phyloP scores from a whole-genome alignment of 2,797 vertebrate species.

The Hoplostethus mediterraneus region DNA sequence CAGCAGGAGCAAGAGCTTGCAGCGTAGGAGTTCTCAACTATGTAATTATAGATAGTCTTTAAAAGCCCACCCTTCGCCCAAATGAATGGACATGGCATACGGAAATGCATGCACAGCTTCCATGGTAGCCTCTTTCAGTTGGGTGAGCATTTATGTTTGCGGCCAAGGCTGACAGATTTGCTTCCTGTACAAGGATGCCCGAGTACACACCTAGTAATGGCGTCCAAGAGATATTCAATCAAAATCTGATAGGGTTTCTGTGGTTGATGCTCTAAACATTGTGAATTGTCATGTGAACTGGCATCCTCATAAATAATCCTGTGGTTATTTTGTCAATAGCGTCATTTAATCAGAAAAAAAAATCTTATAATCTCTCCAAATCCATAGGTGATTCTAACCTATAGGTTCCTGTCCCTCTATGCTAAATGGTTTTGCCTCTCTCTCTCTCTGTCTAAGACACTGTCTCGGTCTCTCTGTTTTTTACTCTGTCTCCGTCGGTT shows the following conservation, averaged over 20 bases:
- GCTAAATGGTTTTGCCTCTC: background rate
- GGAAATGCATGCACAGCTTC: slow-evolving; percentile 47
- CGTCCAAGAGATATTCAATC: slow-evolving; percentile 20
- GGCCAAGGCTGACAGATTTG: slow-evolving; percentile 35
- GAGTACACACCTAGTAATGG: slow-evolving; percentile 61
- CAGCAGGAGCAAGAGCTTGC: background rate
- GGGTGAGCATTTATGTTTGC: slow-evolving; percentile 59
- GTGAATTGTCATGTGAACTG: background rate
- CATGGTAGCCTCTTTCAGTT: slow-evolving; percentile 64
- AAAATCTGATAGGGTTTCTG: slow-evolving; percentile 5
- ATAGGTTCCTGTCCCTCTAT: background rate
- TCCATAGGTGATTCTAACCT: background rate
- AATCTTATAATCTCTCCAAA: background rate
- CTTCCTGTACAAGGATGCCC: slow-evolving; percentile 28
- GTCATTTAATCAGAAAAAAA: slow-evolving; percentile 13
- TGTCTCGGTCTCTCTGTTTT: background rate
- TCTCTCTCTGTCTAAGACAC: too few species aligned
- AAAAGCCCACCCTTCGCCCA: slow-evolving; percentile 10
- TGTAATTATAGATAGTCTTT: slow-evolving; percentile 19
- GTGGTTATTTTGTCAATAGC: background rate
- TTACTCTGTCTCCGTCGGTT: background rate
- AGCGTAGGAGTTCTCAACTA: background rate
- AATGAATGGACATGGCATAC: slow-evolving; percentile 29
- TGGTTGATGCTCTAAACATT: slow-evolving; percentile 10
- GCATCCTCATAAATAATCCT: background rate